Conservation (phyloP, 1,140 invertebrate genomes). For the Brachionus koreanus region DNA sequence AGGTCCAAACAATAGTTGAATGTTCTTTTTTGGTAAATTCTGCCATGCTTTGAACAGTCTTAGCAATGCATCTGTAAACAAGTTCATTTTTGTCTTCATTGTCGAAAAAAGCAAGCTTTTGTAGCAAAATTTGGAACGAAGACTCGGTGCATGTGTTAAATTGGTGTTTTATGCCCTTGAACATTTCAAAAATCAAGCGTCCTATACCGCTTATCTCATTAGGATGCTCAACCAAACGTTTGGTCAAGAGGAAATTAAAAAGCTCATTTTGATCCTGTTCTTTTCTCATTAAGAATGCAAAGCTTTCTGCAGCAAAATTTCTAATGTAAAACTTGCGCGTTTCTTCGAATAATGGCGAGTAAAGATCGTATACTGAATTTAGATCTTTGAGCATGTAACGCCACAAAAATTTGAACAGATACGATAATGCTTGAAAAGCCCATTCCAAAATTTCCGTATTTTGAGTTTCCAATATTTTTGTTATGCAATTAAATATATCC, state of each 20-base stretch:
- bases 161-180: slow-evolving; percentile 72
- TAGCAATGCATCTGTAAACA: slow-evolving; percentile 29
- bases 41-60: slow-evolving; percentile 45
- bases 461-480: slow-evolving; percentile 70
- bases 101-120: slow-evolving; percentile 41
- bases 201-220: slow-evolving; percentile 71
- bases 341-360: slow-evolving; percentile 71
- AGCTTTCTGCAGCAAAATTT: slow-evolving; percentile 87
- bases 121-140: slow-evolving; percentile 47
- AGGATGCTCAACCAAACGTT: slow-evolving; percentile 64
- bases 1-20: slow-evolving; percentile 45
- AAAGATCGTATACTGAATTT: slow-evolving; percentile 66
- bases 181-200: slow-evolving; percentile 76
- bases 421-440: slow-evolving; percentile 75
- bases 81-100: slow-evolving; percentile 37
- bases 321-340: slow-evolving; percentile 73
- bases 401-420: slow-evolving; percentile 82
- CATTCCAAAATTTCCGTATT: slow-evolving; percentile 76
- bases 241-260: slow-evolving; percentile 67
- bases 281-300: slow-evolving; percentile 84
- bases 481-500: slow-evolving; percentile 65
- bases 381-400: slow-evolving; percentile 74
- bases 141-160: slow-evolving; percentile 66
- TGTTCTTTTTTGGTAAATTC: slow-evolving; percentile 45
- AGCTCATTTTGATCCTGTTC: slow-evolving; percentile 69